These are phyloP conservation scores for Enteromius fasciolatus DNA, from an alignment of 2,797 vertebrate genomes.

Conservation along the genomic window DNA sequence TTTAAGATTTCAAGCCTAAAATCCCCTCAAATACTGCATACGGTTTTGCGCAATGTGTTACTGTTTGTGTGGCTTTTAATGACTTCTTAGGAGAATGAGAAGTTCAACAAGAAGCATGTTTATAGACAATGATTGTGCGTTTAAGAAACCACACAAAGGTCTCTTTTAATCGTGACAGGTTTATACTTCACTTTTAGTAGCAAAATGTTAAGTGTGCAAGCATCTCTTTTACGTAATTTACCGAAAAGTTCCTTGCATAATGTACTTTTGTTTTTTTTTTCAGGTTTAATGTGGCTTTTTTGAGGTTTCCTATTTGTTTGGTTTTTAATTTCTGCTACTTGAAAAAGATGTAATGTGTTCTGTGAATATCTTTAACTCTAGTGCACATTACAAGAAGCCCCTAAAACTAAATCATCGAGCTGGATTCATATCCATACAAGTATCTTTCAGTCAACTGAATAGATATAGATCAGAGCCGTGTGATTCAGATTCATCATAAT, in stretches of 20 bases:
- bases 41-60: not conserved
- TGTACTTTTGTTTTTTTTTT: not conserved
- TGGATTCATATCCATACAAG: too few relatives aligned
- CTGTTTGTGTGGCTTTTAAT: conserved; percentile 41
- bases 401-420: not conserved
- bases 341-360: not conserved
- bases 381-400: not conserved
- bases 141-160: conserved; percentile 2
- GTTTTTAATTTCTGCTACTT: not conserved
- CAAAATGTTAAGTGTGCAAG: not conserved
- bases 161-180: conserved; percentile 8
- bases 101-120: conserved; percentile 2
- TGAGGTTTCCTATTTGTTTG: not conserved
- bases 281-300: too few relatives aligned
- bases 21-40: conserved; percentile 15
- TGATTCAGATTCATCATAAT: not conserved
- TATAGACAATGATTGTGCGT: not conserved
- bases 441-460: not conserved
- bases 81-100: not conserved
- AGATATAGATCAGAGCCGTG: not conserved
- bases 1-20: conserved; percentile 32
- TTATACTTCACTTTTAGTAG: not conserved
- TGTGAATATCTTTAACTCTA: not conserved
- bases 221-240: not conserved
- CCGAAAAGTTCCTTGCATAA: not conserved